Base-by-base conservation (phyloP, 2,113 vertebrate species). In the Malurus cyaneus region DNA sequence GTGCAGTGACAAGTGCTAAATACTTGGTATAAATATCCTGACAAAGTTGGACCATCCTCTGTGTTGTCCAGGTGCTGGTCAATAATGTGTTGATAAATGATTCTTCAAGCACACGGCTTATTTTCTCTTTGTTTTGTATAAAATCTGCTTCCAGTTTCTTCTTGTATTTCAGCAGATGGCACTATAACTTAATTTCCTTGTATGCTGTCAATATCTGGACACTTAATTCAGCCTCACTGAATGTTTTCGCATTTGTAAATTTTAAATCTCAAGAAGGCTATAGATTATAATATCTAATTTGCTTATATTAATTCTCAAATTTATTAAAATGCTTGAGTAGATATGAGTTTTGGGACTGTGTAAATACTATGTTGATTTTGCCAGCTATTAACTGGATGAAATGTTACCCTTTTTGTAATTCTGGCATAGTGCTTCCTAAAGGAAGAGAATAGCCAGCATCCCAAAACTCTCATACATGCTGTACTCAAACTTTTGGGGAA, bases 171-270 rank as follows among this genome's bases (percentile, higher is more conserved):
- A 97, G 92, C 91, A 97, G 86, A 96, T 95, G 96, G 90, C 94
- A 95, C 92, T 96, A 2, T 92, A 95, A 94, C 95, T 96, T 96
- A 93, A 96, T 94, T 94, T 96, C 93, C 41, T 74, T 73, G 44
- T 87, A 29, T 69, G 53, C 65, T 78, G 8, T 81, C 67, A 61
- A 21, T 74, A 50, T 82, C 46, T 92, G 64, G 71, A 20, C 49
- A n/a, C 57, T 54, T 94, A 77, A 77, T 83, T 94, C 50, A 60
- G 47, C 28, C 4, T 89, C 32, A 44, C 12, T 62, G 71, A 65
- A 92, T 77, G 50, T 34, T 82, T 82, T 82, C 49, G 23, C 89
- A n/a, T 85, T 92, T 62, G 24, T 94, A 72, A 77, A 77, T 94
- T 88, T 86, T 73, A 88, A 88, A 39, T 6, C 3, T 73, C 50